phyloP scores from a whole-genome alignment of 2,888 invertebrate species.

The Nemurella pictetii region DNA sequence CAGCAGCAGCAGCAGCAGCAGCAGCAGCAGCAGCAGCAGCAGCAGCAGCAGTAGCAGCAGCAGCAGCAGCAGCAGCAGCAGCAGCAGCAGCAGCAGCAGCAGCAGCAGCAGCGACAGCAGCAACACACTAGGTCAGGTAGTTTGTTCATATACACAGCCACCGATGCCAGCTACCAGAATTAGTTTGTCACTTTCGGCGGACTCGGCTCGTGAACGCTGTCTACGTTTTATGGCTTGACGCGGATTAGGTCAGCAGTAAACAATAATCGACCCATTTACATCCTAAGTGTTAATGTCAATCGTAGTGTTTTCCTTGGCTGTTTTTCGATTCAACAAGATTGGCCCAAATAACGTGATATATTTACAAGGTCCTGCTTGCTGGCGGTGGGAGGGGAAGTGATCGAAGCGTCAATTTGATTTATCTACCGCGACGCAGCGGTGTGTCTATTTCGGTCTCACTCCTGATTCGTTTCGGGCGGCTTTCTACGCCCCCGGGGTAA shows the following conservation, averaged over 20 bases:
- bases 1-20: too few species aligned
- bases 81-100: too few species aligned
- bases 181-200: background rate
- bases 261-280: background rate
- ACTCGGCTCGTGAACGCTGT: background rate
- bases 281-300: background rate
- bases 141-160: background rate
- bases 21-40: too few species aligned
- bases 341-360: background rate
- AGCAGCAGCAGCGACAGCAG: too few species aligned
- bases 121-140: background rate
- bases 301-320: background rate
- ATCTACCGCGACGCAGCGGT: background rate
- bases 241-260: background rate
- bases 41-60: too few species aligned
- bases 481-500: background rate
- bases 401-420: background rate
- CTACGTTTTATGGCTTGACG: background rate
- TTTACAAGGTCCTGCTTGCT: background rate
- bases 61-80: too few species aligned
- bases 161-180: too few species aligned
- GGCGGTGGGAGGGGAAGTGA: background rate
- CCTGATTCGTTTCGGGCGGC: background rate
- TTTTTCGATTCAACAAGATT: background rate
- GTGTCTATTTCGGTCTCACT: background rate